Conservation (phyloP, 2,113 vertebrate genomes). For the Nycticryphes semicollaris region DNA sequence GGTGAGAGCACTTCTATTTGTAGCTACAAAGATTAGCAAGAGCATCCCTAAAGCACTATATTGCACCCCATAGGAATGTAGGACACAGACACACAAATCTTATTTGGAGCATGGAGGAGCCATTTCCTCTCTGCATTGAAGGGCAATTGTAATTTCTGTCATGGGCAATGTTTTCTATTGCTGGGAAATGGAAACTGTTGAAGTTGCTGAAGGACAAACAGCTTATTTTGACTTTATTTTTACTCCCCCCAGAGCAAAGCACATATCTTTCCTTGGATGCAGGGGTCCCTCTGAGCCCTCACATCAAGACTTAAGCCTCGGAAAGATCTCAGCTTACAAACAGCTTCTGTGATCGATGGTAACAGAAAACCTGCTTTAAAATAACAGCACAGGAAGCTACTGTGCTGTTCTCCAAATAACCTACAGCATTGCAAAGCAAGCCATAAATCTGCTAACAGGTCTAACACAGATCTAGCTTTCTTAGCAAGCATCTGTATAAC, state of each 20-base stretch:
- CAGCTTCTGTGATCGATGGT: neutral
- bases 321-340: conserved; percentile 47
- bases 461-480: neutral
- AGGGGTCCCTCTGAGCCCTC: neutral
- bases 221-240: conserved; percentile 19
- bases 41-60: neutral
- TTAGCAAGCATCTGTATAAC: neutral
- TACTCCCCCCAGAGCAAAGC: neutral
- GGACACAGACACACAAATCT: neutral
- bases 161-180: neutral
- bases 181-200: neutral
- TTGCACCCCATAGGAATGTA: neutral
- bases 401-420: conserved; percentile 8
- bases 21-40: neutral
- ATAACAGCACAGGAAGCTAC: conserved; percentile 28
- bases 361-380: conserved; percentile 51
- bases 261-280: neutral
- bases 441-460: conserved; percentile 47
- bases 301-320: neutral
- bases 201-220: conserved; percentile 18
- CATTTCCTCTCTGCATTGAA: neutral
- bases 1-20: neutral
- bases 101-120: neutral
- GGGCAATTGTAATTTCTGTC: neutral
- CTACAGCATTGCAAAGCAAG: neutral